These are phyloP conservation scores for Polydesmus complanatus DNA, from an alignment of 2,888 invertebrate genomes.

Conservation along the genomic window DNA sequence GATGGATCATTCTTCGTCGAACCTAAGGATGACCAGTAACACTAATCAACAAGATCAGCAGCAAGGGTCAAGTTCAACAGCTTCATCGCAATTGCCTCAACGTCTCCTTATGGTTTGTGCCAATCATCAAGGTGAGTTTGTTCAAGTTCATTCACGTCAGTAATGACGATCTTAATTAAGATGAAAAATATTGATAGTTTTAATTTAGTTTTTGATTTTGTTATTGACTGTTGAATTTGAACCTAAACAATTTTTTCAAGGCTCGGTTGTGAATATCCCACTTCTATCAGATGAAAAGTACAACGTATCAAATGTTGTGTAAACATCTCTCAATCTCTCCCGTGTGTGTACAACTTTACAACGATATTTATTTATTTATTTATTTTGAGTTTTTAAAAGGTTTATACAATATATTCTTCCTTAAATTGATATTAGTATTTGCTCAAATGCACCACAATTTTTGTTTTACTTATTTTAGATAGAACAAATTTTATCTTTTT, in stretches of 20 bases:
- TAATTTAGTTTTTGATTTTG: neutral
- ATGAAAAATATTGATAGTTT: too few species aligned
- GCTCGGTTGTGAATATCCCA: neutral
- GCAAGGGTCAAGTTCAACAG: neutral
- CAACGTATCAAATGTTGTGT: conserved; percentile 1
- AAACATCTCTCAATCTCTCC: neutral
- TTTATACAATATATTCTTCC: neutral
- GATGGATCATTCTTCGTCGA: neutral
- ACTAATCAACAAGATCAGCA: neutral
- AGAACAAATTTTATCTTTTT: too few species aligned
- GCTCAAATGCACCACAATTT: too few species aligned
- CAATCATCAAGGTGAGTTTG: conserved; percentile 3
- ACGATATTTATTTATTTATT: neutral
- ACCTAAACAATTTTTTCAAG: neutral
- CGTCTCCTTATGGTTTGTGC: conserved; percentile 2
- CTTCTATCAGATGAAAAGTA: neutral
- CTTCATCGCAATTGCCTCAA: neutral
- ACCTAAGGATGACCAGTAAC: neutral
- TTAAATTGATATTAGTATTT: neutral
- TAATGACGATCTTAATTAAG: neutral
- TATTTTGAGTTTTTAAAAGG: too few species aligned
- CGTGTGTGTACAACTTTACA: neutral
- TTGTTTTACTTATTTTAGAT: too few species aligned
- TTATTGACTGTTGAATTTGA: neutral
- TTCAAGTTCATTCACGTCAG: neutral